phyloP scores from a whole-genome alignment of 92 coral and sea anemone genomes.

The Porites lobata region DNA sequence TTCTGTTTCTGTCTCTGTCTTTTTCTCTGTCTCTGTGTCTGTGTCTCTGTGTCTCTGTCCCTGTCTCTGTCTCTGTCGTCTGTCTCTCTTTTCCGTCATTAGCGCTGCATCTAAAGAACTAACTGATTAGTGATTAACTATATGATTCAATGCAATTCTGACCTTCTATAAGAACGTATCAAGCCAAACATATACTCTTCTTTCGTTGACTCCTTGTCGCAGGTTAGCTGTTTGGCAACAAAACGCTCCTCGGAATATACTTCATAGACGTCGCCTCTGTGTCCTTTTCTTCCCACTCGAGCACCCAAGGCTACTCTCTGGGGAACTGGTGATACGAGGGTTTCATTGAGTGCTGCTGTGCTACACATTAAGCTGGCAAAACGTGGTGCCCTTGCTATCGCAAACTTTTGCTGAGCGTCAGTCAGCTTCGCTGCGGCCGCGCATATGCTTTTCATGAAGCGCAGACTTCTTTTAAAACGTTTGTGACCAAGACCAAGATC shows the following conservation, averaged over 20 bases:
- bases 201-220: neutral
- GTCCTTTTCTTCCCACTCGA: slow-evolving; percentile 45
- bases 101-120: no score
- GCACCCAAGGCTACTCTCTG: slow-evolving; percentile 16
- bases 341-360: slow-evolving; percentile 48
- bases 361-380: slow-evolving; percentile 68
- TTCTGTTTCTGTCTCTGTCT: no score
- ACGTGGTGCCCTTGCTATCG: slow-evolving; percentile 37
- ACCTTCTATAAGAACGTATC: slow-evolving; percentile 16
- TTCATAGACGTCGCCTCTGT: slow-evolving; percentile 56
- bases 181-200: slow-evolving; percentile 15
- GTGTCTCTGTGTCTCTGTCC: no score
- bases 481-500: slow-evolving; percentile 58
- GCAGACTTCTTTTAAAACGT: slow-evolving; percentile 26
- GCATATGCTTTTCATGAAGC: slow-evolving; percentile 47
- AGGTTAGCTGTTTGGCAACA: slow-evolving; percentile 33
- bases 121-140: no score
- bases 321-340: slow-evolving; percentile 25
- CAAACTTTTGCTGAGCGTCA: slow-evolving; percentile 28
- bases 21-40: no score
- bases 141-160: neutral
- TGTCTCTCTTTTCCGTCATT: no score
- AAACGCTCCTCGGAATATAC: neutral
- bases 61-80: no score
- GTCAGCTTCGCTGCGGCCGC: slow-evolving; percentile 42